phyloP scores from a whole-genome alignment of 2,888 invertebrate genomes.

The Callosobruchus maculatus region DNA sequence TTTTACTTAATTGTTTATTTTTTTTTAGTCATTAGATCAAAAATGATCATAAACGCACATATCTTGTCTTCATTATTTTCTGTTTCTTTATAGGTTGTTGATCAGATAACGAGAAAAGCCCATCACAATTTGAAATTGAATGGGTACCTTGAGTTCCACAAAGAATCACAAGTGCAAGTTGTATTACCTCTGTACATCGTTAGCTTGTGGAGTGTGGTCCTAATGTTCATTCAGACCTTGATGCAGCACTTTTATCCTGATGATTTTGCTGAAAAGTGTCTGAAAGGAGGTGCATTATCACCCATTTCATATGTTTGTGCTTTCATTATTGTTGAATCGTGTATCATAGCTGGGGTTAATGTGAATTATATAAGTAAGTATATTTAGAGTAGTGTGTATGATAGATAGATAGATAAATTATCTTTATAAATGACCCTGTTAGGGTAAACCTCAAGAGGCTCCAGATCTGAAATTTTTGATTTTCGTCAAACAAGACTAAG shows the following conservation, averaged over 20 bases:
- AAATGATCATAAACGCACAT: too few relatives aligned
- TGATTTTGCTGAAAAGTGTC: slow-evolving; percentile 53
- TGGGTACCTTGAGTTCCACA: slow-evolving; percentile 68
- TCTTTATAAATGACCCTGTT: too few relatives aligned
- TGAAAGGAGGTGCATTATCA: slow-evolving; percentile 49
- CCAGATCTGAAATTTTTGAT: too few relatives aligned
- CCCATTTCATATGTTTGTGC: slow-evolving; percentile 59
- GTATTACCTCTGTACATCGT: slow-evolving; percentile 60
- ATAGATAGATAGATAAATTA: too few relatives aligned
- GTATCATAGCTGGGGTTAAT: slow-evolving; percentile 52
- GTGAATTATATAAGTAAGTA: slow-evolving; percentile 55
- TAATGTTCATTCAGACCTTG: slow-evolving; percentile 55
- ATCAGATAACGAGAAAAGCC: slow-evolving; percentile 56
- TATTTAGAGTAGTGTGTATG: too few relatives aligned
- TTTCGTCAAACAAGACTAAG: too few relatives aligned
- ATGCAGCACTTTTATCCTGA: slow-evolving; percentile 57
- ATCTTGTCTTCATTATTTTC: slow-evolving; percentile 8
- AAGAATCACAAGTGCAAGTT: slow-evolving; percentile 57
- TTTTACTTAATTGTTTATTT: too few relatives aligned
- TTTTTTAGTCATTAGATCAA: too few relatives aligned
- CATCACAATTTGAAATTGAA: slow-evolving; percentile 61
- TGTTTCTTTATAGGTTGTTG: slow-evolving; percentile 50
- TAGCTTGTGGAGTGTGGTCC: slow-evolving; percentile 59
- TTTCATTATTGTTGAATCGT: slow-evolving; percentile 52
- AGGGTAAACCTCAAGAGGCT: too few relatives aligned